These are phyloP conservation scores for Temnopleurus reevesii DNA, from an alignment of 53 echinoderm and acorn worm genomes.

Conservation along the genomic window DNA sequence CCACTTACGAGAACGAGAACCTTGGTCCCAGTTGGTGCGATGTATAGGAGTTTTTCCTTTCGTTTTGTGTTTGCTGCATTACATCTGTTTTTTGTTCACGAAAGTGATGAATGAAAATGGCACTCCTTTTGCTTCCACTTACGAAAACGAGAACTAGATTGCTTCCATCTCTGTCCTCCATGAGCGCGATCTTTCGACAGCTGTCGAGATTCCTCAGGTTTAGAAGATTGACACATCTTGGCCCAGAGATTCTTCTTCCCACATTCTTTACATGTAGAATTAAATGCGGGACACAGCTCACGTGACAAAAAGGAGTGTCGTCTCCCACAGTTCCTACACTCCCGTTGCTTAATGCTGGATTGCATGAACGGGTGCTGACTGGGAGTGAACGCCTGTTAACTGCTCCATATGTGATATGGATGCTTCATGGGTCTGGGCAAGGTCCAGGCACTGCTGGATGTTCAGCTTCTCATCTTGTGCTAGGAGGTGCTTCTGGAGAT, in stretches of 20 bases:
- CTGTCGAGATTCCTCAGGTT: conserved; percentile 15
- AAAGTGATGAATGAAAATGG: too few species aligned
- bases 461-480: conserved; percentile 59
- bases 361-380: not conserved
- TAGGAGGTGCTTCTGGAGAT: conserved; percentile 66
- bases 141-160: too few species aligned
- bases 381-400: conserved; percentile 17
- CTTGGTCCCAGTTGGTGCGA: too few species aligned
- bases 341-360: conserved; percentile 3
- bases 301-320: conserved; percentile 8
- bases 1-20: too few species aligned
- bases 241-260: conserved; percentile 62
- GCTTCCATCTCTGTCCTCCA: too few species aligned
- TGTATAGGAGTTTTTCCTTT: too few species aligned
- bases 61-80: too few species aligned
- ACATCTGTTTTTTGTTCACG: too few species aligned
- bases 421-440: conserved; percentile 70
- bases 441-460: conserved; percentile 62
- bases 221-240: conserved; percentile 50
- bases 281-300: conserved; percentile 52
- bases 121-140: too few species aligned
- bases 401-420: conserved; percentile 67
- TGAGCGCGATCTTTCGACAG: not conserved
- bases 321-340: conserved; percentile 62
- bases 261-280: conserved; percentile 60